phyloP scores from a whole-genome alignment of 2,113 vertebrate genomes.

The Melanotaenia duboulayi region DNA sequence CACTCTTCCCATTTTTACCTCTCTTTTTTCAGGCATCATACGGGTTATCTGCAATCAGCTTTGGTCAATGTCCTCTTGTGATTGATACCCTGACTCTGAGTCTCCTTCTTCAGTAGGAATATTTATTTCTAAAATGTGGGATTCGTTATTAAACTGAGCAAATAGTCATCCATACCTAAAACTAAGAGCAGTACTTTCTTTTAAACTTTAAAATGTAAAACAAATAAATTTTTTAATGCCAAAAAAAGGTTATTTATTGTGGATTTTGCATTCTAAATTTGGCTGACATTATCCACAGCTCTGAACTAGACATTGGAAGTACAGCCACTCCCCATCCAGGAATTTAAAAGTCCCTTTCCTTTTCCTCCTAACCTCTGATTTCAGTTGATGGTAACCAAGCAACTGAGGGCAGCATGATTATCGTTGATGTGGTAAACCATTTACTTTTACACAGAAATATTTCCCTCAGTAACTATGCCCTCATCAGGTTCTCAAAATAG shows the following conservation, averaged over 20 bases:
- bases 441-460: constrained; percentile 61
- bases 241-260: constrained; percentile 12
- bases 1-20: too few relatives aligned
- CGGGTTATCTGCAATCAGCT: too few relatives aligned
- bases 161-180: background rate
- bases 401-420: constrained; percentile 43
- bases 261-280: constrained; percentile 1
- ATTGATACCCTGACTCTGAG: too few relatives aligned
- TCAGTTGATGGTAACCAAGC: constrained; percentile 56
- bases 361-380: constrained; percentile 29
- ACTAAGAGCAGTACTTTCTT: background rate
- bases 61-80: too few relatives aligned
- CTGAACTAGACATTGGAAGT: constrained; percentile 9
- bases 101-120: too few relatives aligned
- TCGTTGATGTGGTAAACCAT: constrained; percentile 58
- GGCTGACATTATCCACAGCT: constrained; percentile 20
- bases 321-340: background rate
- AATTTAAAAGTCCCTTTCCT: constrained; percentile 24
- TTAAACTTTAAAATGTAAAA: background rate
- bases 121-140: constrained; percentile 25
- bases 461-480: constrained; percentile 15
- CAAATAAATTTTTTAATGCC: constrained; percentile 3
- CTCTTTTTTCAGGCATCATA: too few relatives aligned
- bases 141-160: background rate
- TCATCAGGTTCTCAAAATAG: constrained; percentile 37